These are phyloP conservation scores for Hermatobates lingyangjiaoensis DNA, from an alignment of 1,140 invertebrate species.

Conservation along the genomic window DNA sequence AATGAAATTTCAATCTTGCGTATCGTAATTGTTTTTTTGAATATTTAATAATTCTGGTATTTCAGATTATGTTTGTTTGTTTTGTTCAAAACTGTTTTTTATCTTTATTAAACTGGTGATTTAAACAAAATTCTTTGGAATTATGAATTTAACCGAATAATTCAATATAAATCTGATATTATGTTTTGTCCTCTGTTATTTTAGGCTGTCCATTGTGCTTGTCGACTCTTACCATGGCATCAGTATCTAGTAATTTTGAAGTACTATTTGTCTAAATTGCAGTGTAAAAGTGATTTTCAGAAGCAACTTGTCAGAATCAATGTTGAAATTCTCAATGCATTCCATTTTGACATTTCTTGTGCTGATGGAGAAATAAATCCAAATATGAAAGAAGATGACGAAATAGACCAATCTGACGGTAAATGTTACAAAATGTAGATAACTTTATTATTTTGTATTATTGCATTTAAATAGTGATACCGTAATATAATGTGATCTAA, in stretches of 20 bases:
- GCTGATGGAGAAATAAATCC: slow-evolving; percentile 21
- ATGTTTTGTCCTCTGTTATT: slow-evolving; percentile 3
- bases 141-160: too few species aligned
- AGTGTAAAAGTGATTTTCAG: slow-evolving; percentile 47
- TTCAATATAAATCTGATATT: too few species aligned
- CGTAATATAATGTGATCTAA: too few species aligned
- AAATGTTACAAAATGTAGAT: too few species aligned
- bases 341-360: slow-evolving; percentile 76
- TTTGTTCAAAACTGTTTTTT: too few species aligned
- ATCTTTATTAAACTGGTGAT: too few species aligned
- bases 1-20: too few species aligned
- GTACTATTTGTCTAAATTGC: slow-evolving; percentile 56
- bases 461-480: too few species aligned
- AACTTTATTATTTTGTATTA: too few species aligned
- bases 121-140: not conserved
- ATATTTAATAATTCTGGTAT: too few species aligned
- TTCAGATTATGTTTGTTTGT: too few species aligned
- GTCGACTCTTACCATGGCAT: slow-evolving; percentile 62
- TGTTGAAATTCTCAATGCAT: slow-evolving; percentile 67
- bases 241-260: slow-evolving; percentile 64
- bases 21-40: too few species aligned
- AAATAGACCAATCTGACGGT: slow-evolving; percentile 6
- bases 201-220: slow-evolving; percentile 46
- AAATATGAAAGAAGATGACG: not conserved
- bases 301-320: slow-evolving; percentile 65